These are phyloP conservation scores for Pseudorhombus dupliciocellatus DNA, from an alignment of 2,113 vertebrate genomes.

Conservation along the genomic window DNA sequence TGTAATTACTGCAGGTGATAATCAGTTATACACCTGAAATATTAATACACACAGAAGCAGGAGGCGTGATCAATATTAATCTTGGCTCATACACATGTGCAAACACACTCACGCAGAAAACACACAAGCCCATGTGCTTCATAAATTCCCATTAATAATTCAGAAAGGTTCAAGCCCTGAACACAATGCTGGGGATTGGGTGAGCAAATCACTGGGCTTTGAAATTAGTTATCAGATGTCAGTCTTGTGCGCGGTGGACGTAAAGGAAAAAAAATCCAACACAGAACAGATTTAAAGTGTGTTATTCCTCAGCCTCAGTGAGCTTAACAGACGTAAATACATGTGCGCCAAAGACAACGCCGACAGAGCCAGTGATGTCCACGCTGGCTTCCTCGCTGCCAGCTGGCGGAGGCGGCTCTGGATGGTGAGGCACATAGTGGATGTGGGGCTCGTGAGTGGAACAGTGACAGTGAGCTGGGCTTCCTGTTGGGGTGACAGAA, in stretches of 20 bases:
- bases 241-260: constrained; percentile 7
- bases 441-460: background rate
- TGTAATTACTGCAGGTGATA: constrained; percentile 62
- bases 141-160: constrained; percentile 75
- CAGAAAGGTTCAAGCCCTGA: constrained; percentile 56
- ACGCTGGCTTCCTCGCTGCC: background rate
- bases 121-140: constrained; percentile 8
- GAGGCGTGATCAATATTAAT: constrained; percentile 77
- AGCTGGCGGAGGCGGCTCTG: background rate
- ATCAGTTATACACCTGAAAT: constrained; percentile 75
- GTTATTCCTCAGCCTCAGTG: background rate
- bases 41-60: constrained; percentile 72
- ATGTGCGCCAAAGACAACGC: constrained; percentile 6
- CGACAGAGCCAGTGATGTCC: constrained; percentile 14
- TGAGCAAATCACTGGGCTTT: constrained; percentile 41
- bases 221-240: constrained; percentile 29
- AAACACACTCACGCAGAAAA: constrained; percentile 10
- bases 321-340: background rate
- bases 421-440: background rate
- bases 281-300: background rate
- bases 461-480: constrained; percentile 19
- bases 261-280: constrained; percentile 8
- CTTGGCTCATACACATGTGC: constrained; percentile 28
- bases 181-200: constrained; percentile 52
- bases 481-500: constrained; percentile 7